Conservation (phyloP, 2,888 invertebrate genomes). For the Diplolepis rosae region DNA sequence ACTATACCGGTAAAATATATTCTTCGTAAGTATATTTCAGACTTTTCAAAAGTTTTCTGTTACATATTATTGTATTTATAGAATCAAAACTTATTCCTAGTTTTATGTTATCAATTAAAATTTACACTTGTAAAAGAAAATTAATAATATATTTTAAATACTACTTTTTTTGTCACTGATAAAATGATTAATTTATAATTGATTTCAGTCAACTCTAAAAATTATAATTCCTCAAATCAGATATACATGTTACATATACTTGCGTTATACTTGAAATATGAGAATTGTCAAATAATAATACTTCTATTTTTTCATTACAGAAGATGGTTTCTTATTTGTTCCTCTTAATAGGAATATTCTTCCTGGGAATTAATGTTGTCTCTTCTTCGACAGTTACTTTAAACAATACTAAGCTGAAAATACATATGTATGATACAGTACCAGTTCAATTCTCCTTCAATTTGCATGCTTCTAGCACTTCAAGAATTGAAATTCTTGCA, state of each 20-base stretch:
- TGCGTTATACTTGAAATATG: too few species aligned
- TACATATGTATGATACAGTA: slow-evolving; percentile 75
- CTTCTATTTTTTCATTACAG: not conserved
- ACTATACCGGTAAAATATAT: not conserved
- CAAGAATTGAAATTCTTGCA: slow-evolving; percentile 47
- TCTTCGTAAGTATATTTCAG: slow-evolving; percentile 7
- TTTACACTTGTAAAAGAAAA: too few species aligned
- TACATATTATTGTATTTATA: too few species aligned
- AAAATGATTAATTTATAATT: not conserved
- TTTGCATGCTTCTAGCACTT: slow-evolving; percentile 58
- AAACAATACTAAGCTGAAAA: slow-evolving; percentile 60
- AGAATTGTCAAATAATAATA: too few species aligned
- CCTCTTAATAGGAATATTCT: slow-evolving; percentile 53
- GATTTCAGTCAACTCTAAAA: not conserved
- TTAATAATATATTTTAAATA: too few species aligned
- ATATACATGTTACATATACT: too few species aligned
- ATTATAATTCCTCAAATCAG: not conserved
- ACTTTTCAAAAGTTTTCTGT: too few species aligned
- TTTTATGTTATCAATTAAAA: too few species aligned
- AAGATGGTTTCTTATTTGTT: not conserved
- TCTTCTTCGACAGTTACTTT: slow-evolving; percentile 59
- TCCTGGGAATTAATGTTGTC: slow-evolving; percentile 54
- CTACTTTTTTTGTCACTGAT: too few species aligned
- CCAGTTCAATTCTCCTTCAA: slow-evolving; percentile 73
- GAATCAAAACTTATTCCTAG: too few species aligned